Base-by-base conservation (phyloP, 1,140 invertebrate genomes). In the Zaprionus taronus region DNA sequence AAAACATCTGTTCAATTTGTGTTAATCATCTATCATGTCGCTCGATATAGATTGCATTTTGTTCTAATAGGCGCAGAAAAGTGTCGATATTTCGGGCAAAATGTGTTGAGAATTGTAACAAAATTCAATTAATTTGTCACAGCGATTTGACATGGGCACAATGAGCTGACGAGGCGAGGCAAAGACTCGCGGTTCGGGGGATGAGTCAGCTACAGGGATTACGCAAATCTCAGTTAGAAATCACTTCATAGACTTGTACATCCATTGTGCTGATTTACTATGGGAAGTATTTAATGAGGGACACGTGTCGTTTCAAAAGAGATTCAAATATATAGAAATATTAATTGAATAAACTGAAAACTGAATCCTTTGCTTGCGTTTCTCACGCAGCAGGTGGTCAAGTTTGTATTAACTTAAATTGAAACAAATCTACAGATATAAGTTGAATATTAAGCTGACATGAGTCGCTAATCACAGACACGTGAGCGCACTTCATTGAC, bases 121-220 rank as follows among this genome's bases (percentile, higher is more conserved):
- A 77, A 84, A 75, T 78, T 68, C 76, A 87, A 91, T 91, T 82
- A 89, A 91, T 89, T 84, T 89, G 87, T 91, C 81, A 91, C 47
- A 68, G 26, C 1, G 7, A 72, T 79, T 82, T 81, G 71, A 77
- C 68, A 83, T 68, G 83, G 44, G 53, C 44, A 47, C n/a, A 81
- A 62, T 34, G 57, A 61, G 66, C 15, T n/a, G 22, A 9, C 1
- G 22, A 22, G 12, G 41, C 41, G n/a, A 24, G n/a, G 66, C 63
- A 68, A 71, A 26, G 24, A 74, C 65, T 15, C 36, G 53, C 9
- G 24, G 31, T 22, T 41, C 36, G n/a, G 47, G 62, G 44, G 44
- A 51, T 72, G 47, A 9, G 14, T 9, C 12, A 26, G 15, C 56
- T 6, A 7, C 12, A 5, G 22, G 28, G 49, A 47, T 75, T 70